A percentile compares a stretch with the other conserved stretches of the same genome.
Evolutionary conservation across 2,797 vertebrate species (phyloP).

Genomic region (Danio jaintianensis): DNA sequence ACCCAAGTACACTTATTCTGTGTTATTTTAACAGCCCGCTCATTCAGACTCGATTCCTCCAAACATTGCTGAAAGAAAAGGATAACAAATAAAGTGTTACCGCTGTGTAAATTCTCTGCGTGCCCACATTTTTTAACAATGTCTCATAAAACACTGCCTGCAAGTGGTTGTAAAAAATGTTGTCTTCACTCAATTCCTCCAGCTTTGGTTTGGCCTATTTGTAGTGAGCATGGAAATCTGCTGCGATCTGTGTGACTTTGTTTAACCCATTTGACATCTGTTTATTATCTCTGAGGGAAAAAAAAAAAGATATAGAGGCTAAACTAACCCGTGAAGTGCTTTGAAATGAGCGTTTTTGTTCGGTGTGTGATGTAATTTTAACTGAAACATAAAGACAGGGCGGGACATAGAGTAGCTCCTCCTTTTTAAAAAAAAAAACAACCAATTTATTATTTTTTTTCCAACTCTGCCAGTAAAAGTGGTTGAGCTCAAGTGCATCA

Average conservation of each 20-base stretch:
- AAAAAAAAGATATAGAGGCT: not conserved
- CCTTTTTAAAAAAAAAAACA: too few relatives aligned
- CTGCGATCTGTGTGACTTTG: conserved; percentile 24
- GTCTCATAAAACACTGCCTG: conserved; percentile 60
- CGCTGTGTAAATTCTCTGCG: conserved; percentile 63
- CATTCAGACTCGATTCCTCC: conserved; percentile 73
- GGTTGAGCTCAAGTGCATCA: too few relatives aligned
- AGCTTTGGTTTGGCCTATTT: conserved; percentile 32
- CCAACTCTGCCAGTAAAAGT: too few relatives aligned
- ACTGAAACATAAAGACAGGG: too few relatives aligned
- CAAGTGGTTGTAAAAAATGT: conserved; percentile 58
- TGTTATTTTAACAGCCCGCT: conserved; percentile 77
- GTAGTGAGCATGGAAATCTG: conserved; percentile 34
- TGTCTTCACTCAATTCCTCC: conserved; percentile 42
- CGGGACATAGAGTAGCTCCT: too few relatives aligned
- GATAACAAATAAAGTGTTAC: conserved; percentile 76
- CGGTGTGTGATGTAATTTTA: too few relatives aligned
- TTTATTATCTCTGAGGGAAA: conserved; percentile 17
- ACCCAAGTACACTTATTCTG: conserved; percentile 74
- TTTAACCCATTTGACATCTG: conserved; percentile 38
- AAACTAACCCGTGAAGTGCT: not conserved
- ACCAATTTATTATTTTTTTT: too few relatives aligned
- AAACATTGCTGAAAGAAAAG: conserved; percentile 78
- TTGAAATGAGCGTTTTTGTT: too few relatives aligned
- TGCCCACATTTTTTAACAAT: conserved; percentile 62